A percentile compares a stretch with the other conserved stretches of the same genome.
These are phyloP conservation scores for Ochotona princeps DNA, from an alignment of 2,113 vertebrate species.

Conservation along the genomic window DNA sequence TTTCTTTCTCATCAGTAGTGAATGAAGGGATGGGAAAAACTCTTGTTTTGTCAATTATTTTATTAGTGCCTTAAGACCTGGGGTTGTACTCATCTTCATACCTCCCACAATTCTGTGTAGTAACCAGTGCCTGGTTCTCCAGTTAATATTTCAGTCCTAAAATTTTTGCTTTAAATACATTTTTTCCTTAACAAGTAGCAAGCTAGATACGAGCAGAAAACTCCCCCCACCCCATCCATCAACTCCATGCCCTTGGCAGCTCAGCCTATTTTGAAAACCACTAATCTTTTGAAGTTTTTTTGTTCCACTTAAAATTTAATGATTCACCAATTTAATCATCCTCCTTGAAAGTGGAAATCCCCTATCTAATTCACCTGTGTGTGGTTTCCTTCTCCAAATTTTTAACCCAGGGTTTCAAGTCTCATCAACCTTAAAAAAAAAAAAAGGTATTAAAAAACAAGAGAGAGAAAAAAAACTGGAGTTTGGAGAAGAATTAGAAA, in stretches of 20 bases:
- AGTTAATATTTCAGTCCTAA: neutral
- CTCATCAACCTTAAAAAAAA: neutral
- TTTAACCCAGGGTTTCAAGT: neutral
- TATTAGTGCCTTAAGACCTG: neutral
- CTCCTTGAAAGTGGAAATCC: conserved; percentile 29
- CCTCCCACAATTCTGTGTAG: neutral
- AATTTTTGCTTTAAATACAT: neutral
- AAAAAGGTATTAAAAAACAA: neutral
- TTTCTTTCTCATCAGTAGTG: neutral
- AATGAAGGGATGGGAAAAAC: neutral
- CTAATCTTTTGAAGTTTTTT: conserved; percentile 40
- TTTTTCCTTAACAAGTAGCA: neutral
- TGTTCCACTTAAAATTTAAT: neutral
- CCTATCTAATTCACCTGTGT: neutral
- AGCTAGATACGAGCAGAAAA: neutral
- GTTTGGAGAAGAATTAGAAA: neutral
- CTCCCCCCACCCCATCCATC: accelerated
- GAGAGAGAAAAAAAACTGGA: neutral
- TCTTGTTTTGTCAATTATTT: neutral
- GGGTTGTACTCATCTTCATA: neutral
- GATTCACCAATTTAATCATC: conserved; percentile 41
- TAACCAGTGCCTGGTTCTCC: neutral
- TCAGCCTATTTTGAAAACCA: neutral
- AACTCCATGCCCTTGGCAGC: neutral
- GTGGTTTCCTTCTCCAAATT: conserved; percentile 56